Base-by-base conservation (phyloP, 1,140 invertebrate genomes). In the Popillia japonica region DNA sequence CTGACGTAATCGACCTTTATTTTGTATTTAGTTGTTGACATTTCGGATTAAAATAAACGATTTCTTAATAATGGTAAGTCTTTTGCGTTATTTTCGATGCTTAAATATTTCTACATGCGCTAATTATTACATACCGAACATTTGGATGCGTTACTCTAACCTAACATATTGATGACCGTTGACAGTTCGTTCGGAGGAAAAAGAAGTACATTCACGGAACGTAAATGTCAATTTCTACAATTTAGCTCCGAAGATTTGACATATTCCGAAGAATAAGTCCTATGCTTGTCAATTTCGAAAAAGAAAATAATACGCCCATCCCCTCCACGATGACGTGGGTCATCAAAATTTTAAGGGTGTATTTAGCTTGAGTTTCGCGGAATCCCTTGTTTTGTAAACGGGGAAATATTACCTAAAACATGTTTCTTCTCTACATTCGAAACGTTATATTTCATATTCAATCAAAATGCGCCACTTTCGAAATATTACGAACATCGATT, bases 21-120 rank as follows among this genome's bases (percentile, higher is more conserved):
- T 76, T 76, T 76, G 75, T 76, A 76, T 76, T 55, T 40, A 48
- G 17, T 76, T 76, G 48, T 76, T 76, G 75, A 76, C 75, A 76
- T 76, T 76, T 76, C 44, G 41, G 17, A 48, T 42, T 76, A 48
- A 76, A 76, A 76, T 76, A 76, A 55, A 42, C 23, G 40, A 23
- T 48, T 76, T 76, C 75, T 27, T 48, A 48, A 42, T 48, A 76
- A 48, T 76, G 75, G 75, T 76, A 76, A 76, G 75, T 76, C 14
- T 48, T 76, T 27, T 27, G n/a, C 44, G 11, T 48, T 55, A 22
- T 55, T 44, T 76, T 48, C 14, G 9, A 48, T 76, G 44, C 23
- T 34, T 76, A 55, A 76, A 76, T 34, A 55, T 6, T 20, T 27
- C 17, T 14, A 55, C 44, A 76, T 55, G 22, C 14, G 7, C 22